Evolutionary conservation across 2,113 vertebrate genomes (phyloP).

Genomic region (Ailuropoda melanoleuca): DNA sequence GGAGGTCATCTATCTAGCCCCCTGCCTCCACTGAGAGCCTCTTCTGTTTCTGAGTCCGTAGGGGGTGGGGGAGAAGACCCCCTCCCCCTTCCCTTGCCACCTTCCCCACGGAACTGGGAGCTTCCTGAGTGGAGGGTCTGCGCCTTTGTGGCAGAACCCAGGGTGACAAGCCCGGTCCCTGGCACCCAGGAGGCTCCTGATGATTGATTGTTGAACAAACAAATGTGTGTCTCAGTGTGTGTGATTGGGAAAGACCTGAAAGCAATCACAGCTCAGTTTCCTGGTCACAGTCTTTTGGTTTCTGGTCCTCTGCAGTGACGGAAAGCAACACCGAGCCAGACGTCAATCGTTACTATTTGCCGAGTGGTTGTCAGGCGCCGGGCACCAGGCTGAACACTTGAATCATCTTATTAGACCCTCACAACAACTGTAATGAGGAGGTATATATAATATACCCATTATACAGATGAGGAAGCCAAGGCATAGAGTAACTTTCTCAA

Average conservation of each 20-base stretch:
- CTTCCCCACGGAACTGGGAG: constrained; percentile 70
- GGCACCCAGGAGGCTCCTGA: background rate
- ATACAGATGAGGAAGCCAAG: constrained; percentile 76
- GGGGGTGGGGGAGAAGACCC: background rate
- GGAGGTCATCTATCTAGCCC: background rate
- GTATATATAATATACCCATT: constrained; percentile 51
- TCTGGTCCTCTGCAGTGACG: background rate
- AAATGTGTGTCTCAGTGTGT: background rate
- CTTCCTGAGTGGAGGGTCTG: background rate
- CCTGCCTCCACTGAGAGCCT: constrained; percentile 49
- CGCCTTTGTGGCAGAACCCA: background rate
- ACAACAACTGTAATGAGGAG: constrained; percentile 12
- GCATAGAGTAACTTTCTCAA: background rate
- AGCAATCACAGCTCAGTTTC: background rate
- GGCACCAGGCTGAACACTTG: background rate
- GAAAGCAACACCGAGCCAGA: background rate
- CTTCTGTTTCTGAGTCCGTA: constrained; percentile 64
- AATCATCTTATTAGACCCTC: background rate
- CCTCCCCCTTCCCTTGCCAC: background rate
- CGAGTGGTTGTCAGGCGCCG: background rate
- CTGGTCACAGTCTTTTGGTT: background rate
- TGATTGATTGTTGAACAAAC: background rate
- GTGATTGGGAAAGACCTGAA: background rate
- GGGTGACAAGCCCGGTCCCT: background rate
- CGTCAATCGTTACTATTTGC: background rate